These are phyloP conservation scores for Salmo trutta DNA, from an alignment of 2,797 vertebrate genomes.

Conservation along the genomic window DNA sequence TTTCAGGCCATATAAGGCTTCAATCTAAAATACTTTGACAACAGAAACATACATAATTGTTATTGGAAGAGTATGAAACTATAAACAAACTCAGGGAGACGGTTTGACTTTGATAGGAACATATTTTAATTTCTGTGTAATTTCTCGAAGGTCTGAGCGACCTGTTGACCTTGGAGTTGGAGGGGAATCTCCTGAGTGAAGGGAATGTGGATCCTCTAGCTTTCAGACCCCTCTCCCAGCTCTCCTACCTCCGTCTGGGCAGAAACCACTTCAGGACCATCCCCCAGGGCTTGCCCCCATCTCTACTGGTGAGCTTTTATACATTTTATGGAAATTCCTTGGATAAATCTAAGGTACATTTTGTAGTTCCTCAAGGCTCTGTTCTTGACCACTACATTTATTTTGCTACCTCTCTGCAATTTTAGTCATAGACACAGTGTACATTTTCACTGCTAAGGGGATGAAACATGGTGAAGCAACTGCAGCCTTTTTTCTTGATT, in stretches of 20 bases:
- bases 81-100: not conserved
- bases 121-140: not conserved
- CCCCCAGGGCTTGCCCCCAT: slow-evolving; percentile 88
- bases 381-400: not conserved
- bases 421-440: too few relatives aligned
- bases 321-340: not conserved
- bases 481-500: not conserved
- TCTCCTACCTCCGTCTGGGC: slow-evolving; percentile 88
- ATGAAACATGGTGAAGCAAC: not conserved
- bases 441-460: too few relatives aligned
- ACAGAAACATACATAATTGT: not conserved
- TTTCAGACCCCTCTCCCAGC: slow-evolving; percentile 79
- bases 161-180: slow-evolving; percentile 91
- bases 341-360: not conserved
- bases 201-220: slow-evolving; percentile 82
- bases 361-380: not conserved
- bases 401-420: too few relatives aligned
- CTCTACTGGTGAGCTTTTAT: slow-evolving; percentile 82
- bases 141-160: slow-evolving; percentile 78
- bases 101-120: not conserved
- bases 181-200: slow-evolving; percentile 92
- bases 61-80: not conserved
- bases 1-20: not conserved
- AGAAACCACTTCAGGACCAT: slow-evolving; percentile 90
- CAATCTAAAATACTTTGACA: not conserved